Percentiles rank a stretch among this genome's conserved stretches.
phyloP scores from a whole-genome alignment of 2,797 vertebrate species.

The Carapus acus region DNA sequence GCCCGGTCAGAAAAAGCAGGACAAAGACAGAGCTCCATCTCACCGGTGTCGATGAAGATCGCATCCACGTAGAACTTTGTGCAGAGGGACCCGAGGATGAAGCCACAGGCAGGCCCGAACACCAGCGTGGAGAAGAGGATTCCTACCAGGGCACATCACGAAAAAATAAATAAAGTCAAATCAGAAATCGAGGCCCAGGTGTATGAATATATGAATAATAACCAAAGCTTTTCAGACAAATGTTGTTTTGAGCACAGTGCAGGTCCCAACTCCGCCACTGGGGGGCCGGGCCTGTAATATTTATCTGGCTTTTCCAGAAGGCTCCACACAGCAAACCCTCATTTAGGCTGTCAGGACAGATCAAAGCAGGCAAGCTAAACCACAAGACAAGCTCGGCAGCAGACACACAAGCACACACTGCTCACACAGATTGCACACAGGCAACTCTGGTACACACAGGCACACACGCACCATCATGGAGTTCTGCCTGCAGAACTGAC shows the following conservation, averaged over 20 bases:
- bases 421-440: no score
- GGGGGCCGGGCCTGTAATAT: conserved; percentile 26
- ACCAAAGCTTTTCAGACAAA: not conserved
- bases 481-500: conserved; percentile 31
- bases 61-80: conserved; percentile 98
- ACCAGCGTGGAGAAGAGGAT: conserved; percentile 98
- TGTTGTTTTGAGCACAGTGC: not conserved
- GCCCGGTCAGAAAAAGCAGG: no score
- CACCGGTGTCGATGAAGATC: conserved; percentile 93
- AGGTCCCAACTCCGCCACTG: conserved; percentile 20
- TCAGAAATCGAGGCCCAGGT: no score
- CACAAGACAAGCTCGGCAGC: conserved; percentile 8
- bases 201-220: no score
- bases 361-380: conserved; percentile 38
- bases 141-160: conserved; percentile 72
- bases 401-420: not conserved
- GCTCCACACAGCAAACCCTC: conserved; percentile 20
- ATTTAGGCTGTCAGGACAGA: conserved; percentile 22
- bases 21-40: conserved; percentile 48
- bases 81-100: conserved; percentile 97
- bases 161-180: not conserved
- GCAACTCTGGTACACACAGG: conserved; percentile 20
- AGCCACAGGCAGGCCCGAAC: conserved; percentile 96
- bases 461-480: conserved; percentile 12
- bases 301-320: conserved; percentile 6